Evolutionary conservation across 2,888 invertebrate genomes (phyloP), one percentile per base, ranked within the genome.

Genomic region (Blera fallax): DNA sequence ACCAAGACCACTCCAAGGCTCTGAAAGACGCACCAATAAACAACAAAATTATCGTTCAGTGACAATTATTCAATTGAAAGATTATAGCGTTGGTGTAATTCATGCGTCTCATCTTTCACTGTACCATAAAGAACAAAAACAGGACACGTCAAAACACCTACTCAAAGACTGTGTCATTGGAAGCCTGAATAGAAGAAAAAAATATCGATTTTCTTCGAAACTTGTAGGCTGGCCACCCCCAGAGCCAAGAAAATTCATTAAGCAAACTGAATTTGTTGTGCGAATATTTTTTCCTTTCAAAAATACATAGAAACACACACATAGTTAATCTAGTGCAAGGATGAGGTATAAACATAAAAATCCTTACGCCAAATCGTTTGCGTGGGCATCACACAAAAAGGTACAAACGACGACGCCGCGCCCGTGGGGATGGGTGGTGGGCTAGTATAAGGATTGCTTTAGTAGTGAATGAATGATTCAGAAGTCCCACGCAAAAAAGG

Each of bases 381-480:
- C 84, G 80, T 85, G 58, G 80, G 79, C 72, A 27, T 67, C 52
- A 6, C 7, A 37, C 34, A 62, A 56, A 78, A 52, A 43, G 60
- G 40, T 29, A 60, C 58, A 58, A 40, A 52, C 18, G 37, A 52
- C 18, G 37, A 62, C 29, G 37, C 8, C 18, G 34, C 18, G 32
- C 34, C 11, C 21, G 7, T 16, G 6, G 24, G 16, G n/a, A 21
- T 27, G 43, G 43, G 43, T 52, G 32, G 60, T 50, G 50, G 37
- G 48, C 50, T 37, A 29, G 24, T 24, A 24, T 24, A 21, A 37
- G 29, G 64, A 27, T 67, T 37, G 34, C 52, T 62, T 73, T 67
- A 37, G 54, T 74, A 58, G 50, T 74, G 69, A 76, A 79, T 84
- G 84, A 79, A 84, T 84, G 84, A 74, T 62, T 69, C 70, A 78